A percentile compares a stretch with the other conserved stretches of the same genome.
These are phyloP conservation scores for Noctilio leporinus DNA, from an alignment of 2,113 vertebrate genomes.

Conservation along the genomic window DNA sequence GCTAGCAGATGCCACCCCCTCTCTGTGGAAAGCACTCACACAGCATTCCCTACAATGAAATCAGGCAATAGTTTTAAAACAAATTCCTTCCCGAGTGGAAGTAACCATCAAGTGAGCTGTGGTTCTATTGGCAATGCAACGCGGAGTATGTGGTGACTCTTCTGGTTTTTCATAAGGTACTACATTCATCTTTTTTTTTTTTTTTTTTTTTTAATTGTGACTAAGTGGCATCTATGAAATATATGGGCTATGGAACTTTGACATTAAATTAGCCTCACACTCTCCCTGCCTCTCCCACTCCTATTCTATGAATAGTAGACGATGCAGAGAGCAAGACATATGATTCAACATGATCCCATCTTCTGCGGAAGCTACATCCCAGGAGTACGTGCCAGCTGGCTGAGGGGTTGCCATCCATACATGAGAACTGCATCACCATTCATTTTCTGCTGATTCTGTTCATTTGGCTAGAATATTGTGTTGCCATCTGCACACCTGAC, in stretches of 20 bases:
- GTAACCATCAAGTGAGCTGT: not conserved
- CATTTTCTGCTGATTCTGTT: not conserved
- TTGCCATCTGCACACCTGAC: not conserved
- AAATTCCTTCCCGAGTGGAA: not conserved
- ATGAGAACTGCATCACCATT: not conserved
- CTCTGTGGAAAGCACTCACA: not conserved
- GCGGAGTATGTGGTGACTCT: not conserved
- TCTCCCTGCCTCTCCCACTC: conserved; percentile 50
- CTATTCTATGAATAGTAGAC: conserved; percentile 58
- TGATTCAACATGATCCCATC: conserved; percentile 14
- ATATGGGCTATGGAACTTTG: conserved; percentile 34
- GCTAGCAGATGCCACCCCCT: not conserved
- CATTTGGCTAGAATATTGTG: not conserved
- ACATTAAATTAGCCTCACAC: conserved; percentile 60
- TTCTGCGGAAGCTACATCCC: not conserved
- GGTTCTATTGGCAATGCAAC: not conserved
- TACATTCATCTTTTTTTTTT: not conserved
- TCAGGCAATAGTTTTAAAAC: conserved; percentile 23
- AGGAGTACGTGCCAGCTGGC: not conserved
- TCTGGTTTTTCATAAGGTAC: conserved; percentile 7
- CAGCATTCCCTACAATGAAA: not conserved
- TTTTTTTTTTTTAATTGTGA: conserved; percentile 26
- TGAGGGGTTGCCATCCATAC: not conserved
- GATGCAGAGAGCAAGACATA: conserved; percentile 29
- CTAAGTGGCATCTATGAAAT: conserved; percentile 49